Percentiles rank a stretch among this genome's conserved stretches.
phyloP scores from a whole-genome alignment of 2,888 invertebrate genomes.

The Apoda limacodes region DNA sequence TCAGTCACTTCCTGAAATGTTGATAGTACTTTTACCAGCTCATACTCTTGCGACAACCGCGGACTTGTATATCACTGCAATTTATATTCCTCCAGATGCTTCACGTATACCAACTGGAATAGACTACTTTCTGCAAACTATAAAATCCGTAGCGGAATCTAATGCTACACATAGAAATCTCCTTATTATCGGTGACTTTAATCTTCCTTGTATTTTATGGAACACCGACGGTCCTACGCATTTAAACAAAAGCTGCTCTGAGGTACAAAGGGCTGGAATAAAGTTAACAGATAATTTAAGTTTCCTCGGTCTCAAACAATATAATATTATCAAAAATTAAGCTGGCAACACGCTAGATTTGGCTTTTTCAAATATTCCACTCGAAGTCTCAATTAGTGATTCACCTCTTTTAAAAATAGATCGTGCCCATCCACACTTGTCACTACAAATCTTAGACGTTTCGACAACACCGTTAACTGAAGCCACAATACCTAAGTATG shows the following conservation, averaged over 20 bases:
- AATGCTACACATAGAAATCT: not conserved
- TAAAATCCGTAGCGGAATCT: not conserved
- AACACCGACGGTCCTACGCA: not conserved
- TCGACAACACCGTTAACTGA: not conserved
- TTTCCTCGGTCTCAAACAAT: not conserved
- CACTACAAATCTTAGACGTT: not conserved
- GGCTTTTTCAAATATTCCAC: not conserved
- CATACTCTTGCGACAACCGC: not conserved
- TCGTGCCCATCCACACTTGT: not conserved
- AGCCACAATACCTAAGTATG: not conserved
- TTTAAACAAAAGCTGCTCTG: not conserved
- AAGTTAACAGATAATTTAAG: not conserved
- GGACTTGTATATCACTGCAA: not conserved
- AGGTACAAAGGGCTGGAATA: not conserved
- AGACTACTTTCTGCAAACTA: not conserved
- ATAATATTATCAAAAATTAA: not conserved
- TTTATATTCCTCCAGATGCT: not conserved
- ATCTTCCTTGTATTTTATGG: not conserved
- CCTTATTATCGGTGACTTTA: not conserved
- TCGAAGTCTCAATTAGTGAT: not conserved
- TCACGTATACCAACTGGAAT: not conserved
- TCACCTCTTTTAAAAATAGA: not conserved
- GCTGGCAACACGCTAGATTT: not conserved
- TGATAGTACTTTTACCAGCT: not conserved
- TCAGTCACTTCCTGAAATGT: not conserved